Percentiles rank a stretch among this genome's conserved stretches.
These are phyloP conservation scores for Murina feae DNA, from an alignment of 2,113 vertebrate species.

Conservation along the genomic window DNA sequence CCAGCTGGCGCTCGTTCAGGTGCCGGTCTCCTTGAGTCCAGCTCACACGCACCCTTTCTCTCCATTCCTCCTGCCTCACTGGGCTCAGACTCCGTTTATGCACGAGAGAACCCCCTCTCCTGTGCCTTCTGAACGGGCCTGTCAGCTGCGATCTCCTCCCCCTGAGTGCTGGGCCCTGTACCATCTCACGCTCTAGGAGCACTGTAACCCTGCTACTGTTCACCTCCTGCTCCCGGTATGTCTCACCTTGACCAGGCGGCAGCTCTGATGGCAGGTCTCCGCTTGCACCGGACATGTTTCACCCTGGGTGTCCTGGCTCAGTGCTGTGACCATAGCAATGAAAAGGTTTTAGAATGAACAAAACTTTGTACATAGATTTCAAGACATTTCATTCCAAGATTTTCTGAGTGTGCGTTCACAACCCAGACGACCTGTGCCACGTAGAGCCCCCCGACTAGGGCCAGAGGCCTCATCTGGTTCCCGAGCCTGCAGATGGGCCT, in stretches of 20 bases:
- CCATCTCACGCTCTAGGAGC: background rate
- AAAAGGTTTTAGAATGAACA: too few relatives aligned
- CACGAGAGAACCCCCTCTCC: background rate
- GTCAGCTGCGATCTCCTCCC: background rate
- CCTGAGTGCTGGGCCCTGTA: background rate
- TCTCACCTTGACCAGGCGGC: background rate
- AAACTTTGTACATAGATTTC: background rate
- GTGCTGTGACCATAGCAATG: rapidly evolving
- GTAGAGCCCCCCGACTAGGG: background rate
- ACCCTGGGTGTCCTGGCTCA: background rate
- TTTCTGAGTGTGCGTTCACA: background rate
- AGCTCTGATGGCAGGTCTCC: rapidly evolving
- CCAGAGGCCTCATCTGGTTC: rapidly evolving
- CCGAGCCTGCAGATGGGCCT: too few relatives aligned
- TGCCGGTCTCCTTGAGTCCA: background rate
- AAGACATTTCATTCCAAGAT: too few relatives aligned
- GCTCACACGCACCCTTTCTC: background rate
- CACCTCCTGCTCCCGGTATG: rapidly evolving
- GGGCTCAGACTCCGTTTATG: too few relatives aligned
- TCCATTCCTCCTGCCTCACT: background rate
- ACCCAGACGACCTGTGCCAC: rapidly evolving
- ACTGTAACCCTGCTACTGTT: background rate
- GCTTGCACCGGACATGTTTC: background rate
- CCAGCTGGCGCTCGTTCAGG: too few relatives aligned
- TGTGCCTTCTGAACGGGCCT: background rate